Conservation (phyloP, 2,797 vertebrate species). For the Melanotaenia pygmaea region DNA sequence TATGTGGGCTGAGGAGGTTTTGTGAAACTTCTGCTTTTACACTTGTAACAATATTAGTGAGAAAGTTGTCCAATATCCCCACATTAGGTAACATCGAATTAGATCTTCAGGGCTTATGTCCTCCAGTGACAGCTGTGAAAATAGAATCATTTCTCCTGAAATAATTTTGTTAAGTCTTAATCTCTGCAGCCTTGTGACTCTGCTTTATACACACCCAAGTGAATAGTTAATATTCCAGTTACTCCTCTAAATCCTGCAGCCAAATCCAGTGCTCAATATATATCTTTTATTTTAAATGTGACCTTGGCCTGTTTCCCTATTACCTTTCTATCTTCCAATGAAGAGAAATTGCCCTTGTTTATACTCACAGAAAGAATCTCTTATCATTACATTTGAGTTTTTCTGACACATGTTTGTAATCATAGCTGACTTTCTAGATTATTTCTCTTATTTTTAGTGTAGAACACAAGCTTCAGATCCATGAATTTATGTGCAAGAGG, state of each 20-base stretch:
- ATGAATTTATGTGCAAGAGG: background rate
- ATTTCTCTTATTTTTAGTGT: background rate
- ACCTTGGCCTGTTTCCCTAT: slow-evolving; percentile 37
- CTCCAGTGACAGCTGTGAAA: slow-evolving; percentile 18
- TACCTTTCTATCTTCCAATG: slow-evolving; percentile 6
- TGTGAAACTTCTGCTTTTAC: background rate
- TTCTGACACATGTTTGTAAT: background rate
- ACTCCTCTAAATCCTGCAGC: slow-evolving; percentile 22
- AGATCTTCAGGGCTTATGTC: background rate
- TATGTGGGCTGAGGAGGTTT: background rate
- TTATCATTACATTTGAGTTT: slow-evolving; percentile 19
- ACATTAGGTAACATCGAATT: slow-evolving; percentile 14
- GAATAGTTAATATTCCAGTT: slow-evolving; percentile 40
- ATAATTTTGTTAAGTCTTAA: slow-evolving; percentile 29
- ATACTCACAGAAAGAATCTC: slow-evolving; percentile 39
- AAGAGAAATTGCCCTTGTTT: slow-evolving; percentile 3
- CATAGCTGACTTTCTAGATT: background rate
- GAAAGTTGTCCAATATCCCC: slow-evolving; percentile 3
- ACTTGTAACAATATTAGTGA: slow-evolving; percentile 4
- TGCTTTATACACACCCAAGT: slow-evolving; percentile 1
- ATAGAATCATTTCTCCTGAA: slow-evolving; percentile 20
- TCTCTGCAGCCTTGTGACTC: slow-evolving; percentile 18
- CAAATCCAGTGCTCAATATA: slow-evolving; percentile 47
- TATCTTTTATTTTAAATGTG: slow-evolving; percentile 34
- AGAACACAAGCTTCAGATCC: background rate